Conservation (phyloP, 2,797 vertebrate genomes). For the Poeciliopsis paucimaculata region DNA sequence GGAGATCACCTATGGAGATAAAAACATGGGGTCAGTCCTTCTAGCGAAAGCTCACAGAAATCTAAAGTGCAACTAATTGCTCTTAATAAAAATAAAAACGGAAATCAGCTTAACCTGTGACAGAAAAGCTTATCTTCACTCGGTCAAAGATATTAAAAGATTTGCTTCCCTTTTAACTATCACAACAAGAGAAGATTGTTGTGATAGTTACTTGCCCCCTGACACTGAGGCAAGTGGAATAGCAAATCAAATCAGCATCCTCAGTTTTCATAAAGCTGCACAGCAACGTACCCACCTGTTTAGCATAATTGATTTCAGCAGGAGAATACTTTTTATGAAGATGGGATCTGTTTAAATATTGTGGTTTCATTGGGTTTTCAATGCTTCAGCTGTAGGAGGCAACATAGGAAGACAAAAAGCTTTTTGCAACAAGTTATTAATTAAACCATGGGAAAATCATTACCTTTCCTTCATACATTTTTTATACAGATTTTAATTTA, state of each 20-base stretch:
- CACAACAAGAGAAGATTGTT: conserved; percentile 4
- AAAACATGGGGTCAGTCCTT: conserved; percentile 23
- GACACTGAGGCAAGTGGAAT: neutral
- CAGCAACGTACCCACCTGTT: conserved; percentile 1
- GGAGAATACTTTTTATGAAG: neutral
- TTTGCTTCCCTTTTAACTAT: conserved; percentile 21
- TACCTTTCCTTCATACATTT: neutral
- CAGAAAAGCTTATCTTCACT: conserved; percentile 30
- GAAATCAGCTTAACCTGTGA: conserved; percentile 15
- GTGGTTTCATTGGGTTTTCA: neutral
- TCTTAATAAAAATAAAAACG: conserved; percentile 18
- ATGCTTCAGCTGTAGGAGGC: no score
- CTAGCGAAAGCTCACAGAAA: neutral
- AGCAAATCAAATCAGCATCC: conserved; percentile 9
- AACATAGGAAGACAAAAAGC: neutral
- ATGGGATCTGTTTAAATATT: neutral
- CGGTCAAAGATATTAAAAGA: conserved; percentile 16
- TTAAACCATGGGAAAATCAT: neutral
- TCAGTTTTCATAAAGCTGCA: conserved; percentile 5
- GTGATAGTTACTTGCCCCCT: conserved; percentile 6
- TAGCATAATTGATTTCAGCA: conserved; percentile 3
- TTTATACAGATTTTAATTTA: neutral
- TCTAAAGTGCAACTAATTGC: conserved; percentile 8
- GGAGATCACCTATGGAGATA: conserved; percentile 67
- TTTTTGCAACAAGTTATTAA: neutral